These are phyloP conservation scores for Zophobas morio DNA, from an alignment of 1,140 invertebrate species.

Conservation along the genomic window DNA sequence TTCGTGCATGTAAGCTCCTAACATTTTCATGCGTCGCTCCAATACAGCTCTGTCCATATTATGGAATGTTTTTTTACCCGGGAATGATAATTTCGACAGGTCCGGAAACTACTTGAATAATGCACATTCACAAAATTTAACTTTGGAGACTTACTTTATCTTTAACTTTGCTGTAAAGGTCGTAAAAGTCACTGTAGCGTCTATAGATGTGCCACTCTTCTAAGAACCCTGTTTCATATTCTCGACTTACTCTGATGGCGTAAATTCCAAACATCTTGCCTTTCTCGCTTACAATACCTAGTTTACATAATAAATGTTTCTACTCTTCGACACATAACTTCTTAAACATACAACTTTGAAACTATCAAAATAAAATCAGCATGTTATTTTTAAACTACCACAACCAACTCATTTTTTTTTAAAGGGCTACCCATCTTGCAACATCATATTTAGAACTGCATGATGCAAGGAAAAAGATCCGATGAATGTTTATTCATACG, in stretches of 20 bases:
- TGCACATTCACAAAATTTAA: conserved; percentile 18
- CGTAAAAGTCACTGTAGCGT: conserved; percentile 93
- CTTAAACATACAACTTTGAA: too few species aligned
- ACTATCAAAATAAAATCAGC: too few species aligned
- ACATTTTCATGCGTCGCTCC: conserved; percentile 87
- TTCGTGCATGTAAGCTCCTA: conserved; percentile 87
- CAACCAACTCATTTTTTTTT: too few species aligned
- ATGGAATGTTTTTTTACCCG: conserved; percentile 94
- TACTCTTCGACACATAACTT: too few species aligned
- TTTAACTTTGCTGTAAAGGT: conserved; percentile 85
- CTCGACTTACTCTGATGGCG: conserved; percentile 84
- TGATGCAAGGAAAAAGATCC: too few species aligned
- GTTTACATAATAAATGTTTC: conserved; percentile 52
- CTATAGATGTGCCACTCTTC: conserved; percentile 87
- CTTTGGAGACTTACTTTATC: conserved; percentile 71
- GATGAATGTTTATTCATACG: too few species aligned
- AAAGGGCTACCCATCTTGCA: too few species aligned
- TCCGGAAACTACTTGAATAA: conserved; percentile 78
- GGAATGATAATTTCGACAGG: conserved; percentile 85
- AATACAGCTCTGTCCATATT: conserved; percentile 91
- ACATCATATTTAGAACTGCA: too few species aligned
- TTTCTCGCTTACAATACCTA: conserved; percentile 81
- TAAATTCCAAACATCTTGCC: conserved; percentile 92
- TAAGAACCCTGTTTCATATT: conserved; percentile 76
- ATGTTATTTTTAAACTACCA: too few species aligned